These are phyloP conservation scores for Vidua chalybeata DNA, from an alignment of 2,113 vertebrate genomes.

Conservation along the genomic window DNA sequence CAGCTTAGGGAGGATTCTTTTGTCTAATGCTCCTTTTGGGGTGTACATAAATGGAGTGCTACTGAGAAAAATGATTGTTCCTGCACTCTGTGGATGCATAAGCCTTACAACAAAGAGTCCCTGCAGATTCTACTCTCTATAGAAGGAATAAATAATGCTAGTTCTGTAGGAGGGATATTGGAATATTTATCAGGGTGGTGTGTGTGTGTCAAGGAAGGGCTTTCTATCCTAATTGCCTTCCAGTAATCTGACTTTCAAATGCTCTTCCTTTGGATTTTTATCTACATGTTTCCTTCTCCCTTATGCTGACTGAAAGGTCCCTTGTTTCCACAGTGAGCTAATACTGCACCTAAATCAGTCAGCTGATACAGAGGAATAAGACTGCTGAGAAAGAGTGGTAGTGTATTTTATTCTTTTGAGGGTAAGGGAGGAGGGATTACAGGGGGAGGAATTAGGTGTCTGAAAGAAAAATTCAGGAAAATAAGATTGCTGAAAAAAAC, in stretches of 20 bases:
- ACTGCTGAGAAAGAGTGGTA: background rate
- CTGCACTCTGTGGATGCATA: background rate
- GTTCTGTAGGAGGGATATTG: background rate
- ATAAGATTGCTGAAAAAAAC: background rate
- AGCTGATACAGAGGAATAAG: slow-evolving; percentile 3
- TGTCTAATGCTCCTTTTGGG: background rate
- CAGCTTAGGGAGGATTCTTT: background rate
- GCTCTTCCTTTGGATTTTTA: slow-evolving; percentile 37
- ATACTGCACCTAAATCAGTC: slow-evolving; percentile 13
- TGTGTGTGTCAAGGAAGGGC: background rate
- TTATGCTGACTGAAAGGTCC: slow-evolving; percentile 29
- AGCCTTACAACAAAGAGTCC: background rate
- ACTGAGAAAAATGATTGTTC: background rate
- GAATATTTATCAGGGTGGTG: slow-evolving; percentile 35
- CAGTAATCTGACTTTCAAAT: slow-evolving; percentile 50
- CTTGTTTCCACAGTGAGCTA: slow-evolving; percentile 54
- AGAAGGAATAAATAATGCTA: slow-evolving; percentile 5
- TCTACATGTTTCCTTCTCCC: background rate
- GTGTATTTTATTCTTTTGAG: slow-evolving; percentile 17
- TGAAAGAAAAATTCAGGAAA: slow-evolving; percentile 29
- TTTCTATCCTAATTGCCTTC: slow-evolving; percentile 37
- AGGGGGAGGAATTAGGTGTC: background rate
- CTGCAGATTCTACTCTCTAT: slow-evolving; percentile 13
- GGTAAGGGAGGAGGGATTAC: background rate
- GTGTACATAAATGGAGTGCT: background rate